phyloP scores from a whole-genome alignment of 2,113 vertebrate species.

The Periophthalmus modestus region DNA sequence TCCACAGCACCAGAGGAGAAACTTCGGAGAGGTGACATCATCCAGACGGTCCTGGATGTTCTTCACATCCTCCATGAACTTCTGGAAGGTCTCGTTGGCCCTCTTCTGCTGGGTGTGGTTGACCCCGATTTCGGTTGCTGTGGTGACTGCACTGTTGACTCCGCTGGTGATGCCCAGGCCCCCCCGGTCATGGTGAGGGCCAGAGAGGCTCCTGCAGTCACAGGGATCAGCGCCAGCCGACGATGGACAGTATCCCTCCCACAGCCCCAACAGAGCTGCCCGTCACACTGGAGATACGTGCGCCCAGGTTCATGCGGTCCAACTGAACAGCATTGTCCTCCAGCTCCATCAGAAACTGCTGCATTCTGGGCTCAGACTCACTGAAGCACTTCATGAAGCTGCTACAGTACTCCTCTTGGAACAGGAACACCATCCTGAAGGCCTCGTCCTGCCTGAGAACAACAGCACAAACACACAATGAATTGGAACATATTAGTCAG shows the following conservation, averaged over 20 bases:
- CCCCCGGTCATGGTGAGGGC: conserved; percentile 32
- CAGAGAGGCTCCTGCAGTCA: conserved; percentile 54
- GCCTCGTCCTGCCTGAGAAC: no score
- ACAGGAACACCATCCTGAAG: no score
- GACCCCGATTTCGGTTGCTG: conserved; percentile 38
- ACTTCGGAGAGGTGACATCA: neutral
- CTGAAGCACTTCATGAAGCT: no score
- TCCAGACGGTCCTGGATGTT: conserved; percentile 39
- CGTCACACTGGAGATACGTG: conserved; percentile 61
- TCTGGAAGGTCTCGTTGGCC: no score
- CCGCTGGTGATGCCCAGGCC: conserved; percentile 50
- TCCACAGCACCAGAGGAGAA: fast-evolving
- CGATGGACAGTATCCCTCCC: conserved; percentile 54
- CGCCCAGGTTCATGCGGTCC: conserved; percentile 49
- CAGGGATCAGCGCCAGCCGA: conserved; percentile 50
- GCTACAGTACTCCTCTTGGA: no score
- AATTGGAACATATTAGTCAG: no score
- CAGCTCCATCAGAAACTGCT: no score
- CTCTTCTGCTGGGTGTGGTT: conserved; percentile 30
- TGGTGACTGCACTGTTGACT: conserved; percentile 41
- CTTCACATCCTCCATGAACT: conserved; percentile 48
- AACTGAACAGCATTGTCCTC: no score
- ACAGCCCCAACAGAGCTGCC: conserved; percentile 55
- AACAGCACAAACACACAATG: no score
- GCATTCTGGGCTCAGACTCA: no score